These are phyloP conservation scores for Anguilla megastoma DNA, from an alignment of 2,797 vertebrate species.

Conservation along the genomic window DNA sequence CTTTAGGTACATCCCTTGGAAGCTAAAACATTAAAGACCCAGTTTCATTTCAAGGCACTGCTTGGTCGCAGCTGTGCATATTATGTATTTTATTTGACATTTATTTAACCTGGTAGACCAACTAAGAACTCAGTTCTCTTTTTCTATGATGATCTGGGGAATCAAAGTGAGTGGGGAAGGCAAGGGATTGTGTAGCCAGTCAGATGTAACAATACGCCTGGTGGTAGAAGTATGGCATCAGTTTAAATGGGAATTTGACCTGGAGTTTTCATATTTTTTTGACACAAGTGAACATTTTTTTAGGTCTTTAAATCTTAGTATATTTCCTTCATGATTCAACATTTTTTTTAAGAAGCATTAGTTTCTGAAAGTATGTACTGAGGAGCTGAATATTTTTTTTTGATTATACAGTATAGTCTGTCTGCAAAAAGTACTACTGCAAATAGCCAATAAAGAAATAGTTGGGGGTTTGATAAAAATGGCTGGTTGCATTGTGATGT, in stretches of 20 bases:
- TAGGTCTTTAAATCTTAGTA: neutral
- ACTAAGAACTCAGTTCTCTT: neutral
- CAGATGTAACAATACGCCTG: too few relatives aligned
- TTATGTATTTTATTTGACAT: neutral
- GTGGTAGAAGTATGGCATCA: neutral
- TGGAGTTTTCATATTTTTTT: neutral
- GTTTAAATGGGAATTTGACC: neutral
- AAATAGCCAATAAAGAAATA: too few relatives aligned
- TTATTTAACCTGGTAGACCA: neutral
- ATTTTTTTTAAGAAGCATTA: neutral
- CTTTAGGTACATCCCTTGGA: neutral
- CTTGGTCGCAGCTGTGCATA: neutral
- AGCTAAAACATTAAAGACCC: neutral
- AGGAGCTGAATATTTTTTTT: too few relatives aligned
- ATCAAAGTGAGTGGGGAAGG: neutral
- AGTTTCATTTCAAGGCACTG: neutral
- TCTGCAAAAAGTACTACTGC: too few relatives aligned
- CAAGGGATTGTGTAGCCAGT: neutral
- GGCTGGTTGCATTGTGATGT: too few relatives aligned
- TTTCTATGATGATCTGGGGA: neutral
- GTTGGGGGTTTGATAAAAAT: too few relatives aligned
- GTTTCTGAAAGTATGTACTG: too few relatives aligned
- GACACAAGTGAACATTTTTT: neutral
- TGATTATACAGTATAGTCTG: too few relatives aligned
- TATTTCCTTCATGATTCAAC: neutral